Evolutionary conservation across 1,140 invertebrate species (phyloP), one percentile per base, ranked within the genome.

Genomic region (Piezodorus guildinii): DNA sequence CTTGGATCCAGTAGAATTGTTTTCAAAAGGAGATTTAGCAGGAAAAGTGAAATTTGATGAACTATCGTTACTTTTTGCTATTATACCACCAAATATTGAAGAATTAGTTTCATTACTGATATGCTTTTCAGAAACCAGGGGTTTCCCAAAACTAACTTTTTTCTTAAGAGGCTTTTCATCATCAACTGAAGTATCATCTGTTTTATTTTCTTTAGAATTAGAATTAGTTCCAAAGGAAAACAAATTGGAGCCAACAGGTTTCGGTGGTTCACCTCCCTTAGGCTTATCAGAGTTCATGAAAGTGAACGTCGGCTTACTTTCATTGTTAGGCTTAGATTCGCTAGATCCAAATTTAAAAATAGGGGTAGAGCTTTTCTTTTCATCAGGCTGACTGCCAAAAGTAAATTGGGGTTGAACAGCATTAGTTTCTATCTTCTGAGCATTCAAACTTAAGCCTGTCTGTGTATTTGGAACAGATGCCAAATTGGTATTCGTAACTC

Each of bases 141-240:
- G 62, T 8, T 63, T 44, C 8, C 63, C 51, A 30, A 64, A 64
- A 46, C 63, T 64, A 39, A 64, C 63, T 58, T 30, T 58, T 39
- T 64, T 64, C 39, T 64, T 64, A 19, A 54, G 30, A n/a, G 63
- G 63, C 49, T 52, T 58, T n/a, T 64, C 63, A 27, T 39, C 34
- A 34, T 56, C 52, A 23, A 23, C 52, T 27, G 17, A 17, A 9
- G 23, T 25, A 19, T 56, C 52, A 16, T 56, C 52, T 23, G 19
- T 56, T 23, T 56, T 56, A 56, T 4, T 56, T 21, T 21, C 19
- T 56, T 56, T 56, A 6, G 15, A 2, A 23, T 56, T 56, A 6
- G 15, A 2, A 23, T 9, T 56, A 23, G 10, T 56, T 25, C 23
- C 52, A 49, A 49, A 49, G 6, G 46, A 10, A 25, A 56, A 56